These are phyloP conservation scores for Eupsilia transversa DNA, from an alignment of 2,888 invertebrate species.

Conservation along the genomic window DNA sequence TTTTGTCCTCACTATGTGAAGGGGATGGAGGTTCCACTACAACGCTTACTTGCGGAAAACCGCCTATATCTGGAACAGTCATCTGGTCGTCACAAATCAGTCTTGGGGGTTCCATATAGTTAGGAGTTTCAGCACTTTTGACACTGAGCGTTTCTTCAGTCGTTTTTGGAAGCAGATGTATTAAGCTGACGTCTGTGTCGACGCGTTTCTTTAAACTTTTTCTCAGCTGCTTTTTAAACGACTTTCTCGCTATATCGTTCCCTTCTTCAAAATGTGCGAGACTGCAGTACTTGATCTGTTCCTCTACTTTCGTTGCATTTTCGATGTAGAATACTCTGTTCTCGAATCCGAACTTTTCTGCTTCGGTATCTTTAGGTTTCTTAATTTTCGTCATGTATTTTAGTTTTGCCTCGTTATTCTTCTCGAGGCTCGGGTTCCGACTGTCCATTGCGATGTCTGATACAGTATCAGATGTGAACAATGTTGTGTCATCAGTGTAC, in stretches of 20 bases:
- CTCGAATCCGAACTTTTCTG: constrained; percentile 93
- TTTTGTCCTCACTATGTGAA: constrained; percentile 91
- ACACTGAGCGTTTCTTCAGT: constrained; percentile 73
- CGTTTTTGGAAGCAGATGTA: constrained; percentile 81
- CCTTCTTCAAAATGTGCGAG: constrained; percentile 96
- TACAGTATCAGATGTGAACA: constrained; percentile 91
- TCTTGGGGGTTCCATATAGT: constrained; percentile 60
- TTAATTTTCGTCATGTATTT: constrained; percentile 89
- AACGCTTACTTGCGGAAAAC: constrained; percentile 93
- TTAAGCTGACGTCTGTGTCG: constrained; percentile 78
- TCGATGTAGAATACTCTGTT: constrained; percentile 93
- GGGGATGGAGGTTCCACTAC: constrained; percentile 94
- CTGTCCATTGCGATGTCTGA: constrained; percentile 89
- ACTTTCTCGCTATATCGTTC: constrained; percentile 95
- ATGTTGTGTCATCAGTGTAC: constrained; percentile 93
- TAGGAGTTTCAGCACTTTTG: constrained; percentile 71
- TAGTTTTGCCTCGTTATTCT: constrained; percentile 90
- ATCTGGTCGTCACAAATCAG: constrained; percentile 54
- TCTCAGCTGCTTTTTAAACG: constrained; percentile 91
- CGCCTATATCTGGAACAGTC: constrained; percentile 38
- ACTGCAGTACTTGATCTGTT: constrained; percentile 93
- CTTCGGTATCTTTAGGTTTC: constrained; percentile 85
- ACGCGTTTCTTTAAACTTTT: constrained; percentile 86
- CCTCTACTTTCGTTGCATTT: constrained; percentile 87
- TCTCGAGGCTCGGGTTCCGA: constrained; percentile 89